Evolutionary conservation across 2,113 vertebrate species (phyloP).

Genomic region (Dipodomys stephensi): DNA sequence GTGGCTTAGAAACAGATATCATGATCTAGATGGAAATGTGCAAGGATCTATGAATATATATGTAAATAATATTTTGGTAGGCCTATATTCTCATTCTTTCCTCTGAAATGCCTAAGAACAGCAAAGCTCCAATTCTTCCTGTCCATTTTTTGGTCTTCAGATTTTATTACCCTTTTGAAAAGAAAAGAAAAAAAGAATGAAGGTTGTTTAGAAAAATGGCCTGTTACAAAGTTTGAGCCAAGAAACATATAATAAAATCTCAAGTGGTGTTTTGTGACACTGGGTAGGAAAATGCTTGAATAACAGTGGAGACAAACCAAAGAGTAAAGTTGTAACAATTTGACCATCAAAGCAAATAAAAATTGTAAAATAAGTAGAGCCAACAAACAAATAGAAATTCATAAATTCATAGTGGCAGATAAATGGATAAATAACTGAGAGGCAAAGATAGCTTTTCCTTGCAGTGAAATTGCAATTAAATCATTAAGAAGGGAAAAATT

Average conservation of each 20-base stretch:
- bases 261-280: neutral
- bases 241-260: neutral
- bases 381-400: neutral
- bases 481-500: conserved; percentile 46
- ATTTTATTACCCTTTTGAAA: neutral
- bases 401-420: neutral
- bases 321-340: neutral
- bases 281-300: neutral
- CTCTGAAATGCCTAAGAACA: neutral
- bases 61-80: neutral
- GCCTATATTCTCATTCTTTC: neutral
- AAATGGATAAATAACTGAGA: neutral
- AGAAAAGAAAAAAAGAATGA: neutral
- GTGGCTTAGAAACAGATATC: neutral
- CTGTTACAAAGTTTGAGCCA: neutral
- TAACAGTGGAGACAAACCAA: neutral
- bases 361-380: neutral
- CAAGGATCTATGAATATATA: neutral
- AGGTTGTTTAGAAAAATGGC: neutral
- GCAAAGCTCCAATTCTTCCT: neutral
- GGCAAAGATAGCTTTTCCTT: neutral
- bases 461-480: conserved; percentile 31
- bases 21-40: neutral
- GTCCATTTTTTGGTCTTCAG: neutral
- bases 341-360: conserved; percentile 19